Evolutionary conservation across 35 echinoderm and acorn worm genomes (phyloP).

Genomic region (Chiridota heheva): DNA sequence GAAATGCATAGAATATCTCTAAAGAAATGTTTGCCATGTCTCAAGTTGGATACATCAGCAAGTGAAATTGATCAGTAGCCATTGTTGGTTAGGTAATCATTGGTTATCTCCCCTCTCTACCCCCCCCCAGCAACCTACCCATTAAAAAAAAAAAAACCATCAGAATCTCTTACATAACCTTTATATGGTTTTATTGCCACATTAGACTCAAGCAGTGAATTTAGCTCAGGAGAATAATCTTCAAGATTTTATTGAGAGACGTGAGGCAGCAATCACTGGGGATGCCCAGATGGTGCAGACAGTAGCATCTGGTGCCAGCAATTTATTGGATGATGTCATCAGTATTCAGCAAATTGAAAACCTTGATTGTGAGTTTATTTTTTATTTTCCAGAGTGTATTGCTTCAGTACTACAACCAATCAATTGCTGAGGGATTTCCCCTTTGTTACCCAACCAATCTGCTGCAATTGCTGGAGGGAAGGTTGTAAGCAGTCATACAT

Average conservation of each 20-base stretch:
- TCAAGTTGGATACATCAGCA: too few species aligned
- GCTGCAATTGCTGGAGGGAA: too few species aligned
- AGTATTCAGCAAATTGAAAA: conserved; percentile 38
- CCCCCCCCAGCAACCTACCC: too few species aligned
- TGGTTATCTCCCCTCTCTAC: too few species aligned
- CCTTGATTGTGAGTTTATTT: conserved; percentile 51
- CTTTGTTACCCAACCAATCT: too few species aligned
- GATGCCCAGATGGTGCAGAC: neutral
- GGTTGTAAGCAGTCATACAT: too few species aligned
- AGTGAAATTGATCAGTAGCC: too few species aligned
- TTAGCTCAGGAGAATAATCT: neutral
- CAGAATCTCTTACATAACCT: neutral
- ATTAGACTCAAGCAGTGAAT: neutral
- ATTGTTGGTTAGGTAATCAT: too few species aligned
- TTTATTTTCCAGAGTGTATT: neutral
- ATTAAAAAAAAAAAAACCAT: neutral
- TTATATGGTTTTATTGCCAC: neutral
- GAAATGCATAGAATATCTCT: too few species aligned
- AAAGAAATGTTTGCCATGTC: too few species aligned
- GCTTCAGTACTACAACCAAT: too few species aligned
- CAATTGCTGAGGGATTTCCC: too few species aligned
- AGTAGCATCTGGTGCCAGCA: neutral
- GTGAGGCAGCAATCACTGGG: neutral
- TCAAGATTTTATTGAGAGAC: neutral
- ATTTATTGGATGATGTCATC: neutral